Evolutionary conservation across 2,888 invertebrate species (phyloP).

Genomic region (Ichneumoninae sp.): DNA sequence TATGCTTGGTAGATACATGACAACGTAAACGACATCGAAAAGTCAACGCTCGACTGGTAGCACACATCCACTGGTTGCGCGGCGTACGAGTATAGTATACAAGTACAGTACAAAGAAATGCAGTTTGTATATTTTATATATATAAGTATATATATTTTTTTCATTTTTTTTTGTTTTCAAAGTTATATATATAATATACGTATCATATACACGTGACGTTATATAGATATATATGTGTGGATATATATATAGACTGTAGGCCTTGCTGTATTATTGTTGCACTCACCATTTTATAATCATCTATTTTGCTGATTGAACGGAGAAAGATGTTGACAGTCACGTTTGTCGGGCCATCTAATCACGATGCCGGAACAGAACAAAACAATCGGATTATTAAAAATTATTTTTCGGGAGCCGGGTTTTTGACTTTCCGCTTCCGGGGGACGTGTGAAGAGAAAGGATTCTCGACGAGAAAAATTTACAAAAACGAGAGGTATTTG

Average conservation of each 20-base stretch:
- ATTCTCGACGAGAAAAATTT: constrained; percentile 7
- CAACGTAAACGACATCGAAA: constrained; percentile 80
- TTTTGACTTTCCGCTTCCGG: constrained; percentile 58
- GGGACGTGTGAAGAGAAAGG: constrained; percentile 35
- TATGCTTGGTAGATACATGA: constrained; percentile 74
- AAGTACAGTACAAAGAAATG: constrained; percentile 80
- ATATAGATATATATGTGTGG: constrained; percentile 71
- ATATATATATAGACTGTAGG: constrained; percentile 74
- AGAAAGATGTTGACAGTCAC: constrained; percentile 98
- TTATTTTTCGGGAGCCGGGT: constrained; percentile 60
- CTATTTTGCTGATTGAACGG: constrained; percentile 99
- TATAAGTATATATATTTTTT: constrained; percentile 53
- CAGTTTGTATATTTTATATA: constrained; percentile 71
- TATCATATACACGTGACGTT: constrained; percentile 79
- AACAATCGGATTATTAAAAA: constrained; percentile 79
- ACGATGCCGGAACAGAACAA: constrained; percentile 84
- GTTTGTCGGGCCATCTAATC: constrained; percentile 93
- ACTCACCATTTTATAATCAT: constrained; percentile 99
- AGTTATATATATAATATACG: constrained; percentile 60
- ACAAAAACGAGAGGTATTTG: constrained; percentile 21
- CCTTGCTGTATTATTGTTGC: constrained; percentile 78
- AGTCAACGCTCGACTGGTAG: constrained; percentile 80
- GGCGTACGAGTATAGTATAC: constrained; percentile 75
- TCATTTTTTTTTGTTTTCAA: background rate
- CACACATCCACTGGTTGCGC: constrained; percentile 80